Evolutionary conservation across 2,888 invertebrate genomes (phyloP).

Genomic region (Dioctria rufipes): DNA sequence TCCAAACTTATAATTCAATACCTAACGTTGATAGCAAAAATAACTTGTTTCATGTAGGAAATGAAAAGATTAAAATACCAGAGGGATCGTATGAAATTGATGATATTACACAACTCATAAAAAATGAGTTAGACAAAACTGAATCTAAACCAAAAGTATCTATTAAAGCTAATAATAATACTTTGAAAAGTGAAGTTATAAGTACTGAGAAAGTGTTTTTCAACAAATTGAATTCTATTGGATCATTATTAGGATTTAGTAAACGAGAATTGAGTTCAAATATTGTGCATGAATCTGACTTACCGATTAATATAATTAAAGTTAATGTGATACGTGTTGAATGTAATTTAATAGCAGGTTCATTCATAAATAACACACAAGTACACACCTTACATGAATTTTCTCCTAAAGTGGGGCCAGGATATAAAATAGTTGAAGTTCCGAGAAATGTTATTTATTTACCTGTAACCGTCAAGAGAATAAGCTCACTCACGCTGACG

Average conservation of each 20-base stretch:
- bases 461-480: slow-evolving; percentile 62
- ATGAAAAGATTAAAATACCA: slow-evolving; percentile 62
- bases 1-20: slow-evolving; percentile 60
- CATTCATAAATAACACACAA: slow-evolving; percentile 60
- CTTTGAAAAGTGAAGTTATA: slow-evolving; percentile 52
- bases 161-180: slow-evolving; percentile 51
- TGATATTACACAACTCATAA: slow-evolving; percentile 60
- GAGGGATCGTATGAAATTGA: slow-evolving; percentile 65
- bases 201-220: slow-evolving; percentile 46
- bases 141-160: neutral
- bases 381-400: slow-evolving; percentile 67
- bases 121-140: slow-evolving; percentile 1
- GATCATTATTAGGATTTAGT: slow-evolving; percentile 58
- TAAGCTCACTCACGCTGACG: slow-evolving; percentile 63
- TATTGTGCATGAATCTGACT: slow-evolving; percentile 62
- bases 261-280: slow-evolving; percentile 55
- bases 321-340: slow-evolving; percentile 58
- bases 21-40: slow-evolving; percentile 65
- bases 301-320: slow-evolving; percentile 64
- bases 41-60: slow-evolving; percentile 63
- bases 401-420: slow-evolving; percentile 64
- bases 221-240: slow-evolving; percentile 46
- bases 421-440: slow-evolving; percentile 66
- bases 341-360: slow-evolving; percentile 59
- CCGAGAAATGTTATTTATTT: slow-evolving; percentile 66